A percentile compares a stretch with the other conserved stretches of the same genome.
phyloP scores from a whole-genome alignment of 2,113 vertebrate genomes.

The Macroglossus sobrinus region DNA sequence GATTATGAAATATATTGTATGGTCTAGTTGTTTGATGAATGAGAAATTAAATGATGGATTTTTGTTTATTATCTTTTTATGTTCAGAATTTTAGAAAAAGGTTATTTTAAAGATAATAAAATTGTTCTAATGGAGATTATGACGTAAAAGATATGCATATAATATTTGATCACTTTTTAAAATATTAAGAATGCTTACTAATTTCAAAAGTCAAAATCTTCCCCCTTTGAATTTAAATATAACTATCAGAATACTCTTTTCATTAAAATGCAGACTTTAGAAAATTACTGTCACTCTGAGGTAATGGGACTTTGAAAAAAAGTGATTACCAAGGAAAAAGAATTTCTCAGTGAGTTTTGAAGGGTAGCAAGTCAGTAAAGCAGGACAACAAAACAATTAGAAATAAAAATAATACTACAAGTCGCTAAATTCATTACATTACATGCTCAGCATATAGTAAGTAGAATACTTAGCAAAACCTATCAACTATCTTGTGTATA shows the following conservation, averaged over 20 bases:
- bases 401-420: not conserved
- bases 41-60: not conserved
- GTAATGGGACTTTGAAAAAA: not conserved
- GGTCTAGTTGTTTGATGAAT: not conserved
- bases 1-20: not conserved
- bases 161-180: not conserved
- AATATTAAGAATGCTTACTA: not conserved
- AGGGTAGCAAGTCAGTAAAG: not conserved
- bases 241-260: not conserved
- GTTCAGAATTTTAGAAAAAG: constrained; percentile 3
- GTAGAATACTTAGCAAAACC: not conserved
- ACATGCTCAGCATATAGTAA: not conserved
- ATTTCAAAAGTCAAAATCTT: not conserved
- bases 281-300: not conserved
- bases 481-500: not conserved
- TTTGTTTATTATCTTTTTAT: not conserved
- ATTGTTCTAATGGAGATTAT: not conserved
- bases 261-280: not conserved
- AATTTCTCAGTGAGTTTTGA: not conserved
- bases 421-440: not conserved
- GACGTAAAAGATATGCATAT: not conserved
- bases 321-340: not conserved
- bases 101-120: not conserved
- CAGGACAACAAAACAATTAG: not conserved
- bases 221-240: not conserved